phyloP scores from a whole-genome alignment of 2,888 invertebrate genomes.

The Myopa tessellatipennis region DNA sequence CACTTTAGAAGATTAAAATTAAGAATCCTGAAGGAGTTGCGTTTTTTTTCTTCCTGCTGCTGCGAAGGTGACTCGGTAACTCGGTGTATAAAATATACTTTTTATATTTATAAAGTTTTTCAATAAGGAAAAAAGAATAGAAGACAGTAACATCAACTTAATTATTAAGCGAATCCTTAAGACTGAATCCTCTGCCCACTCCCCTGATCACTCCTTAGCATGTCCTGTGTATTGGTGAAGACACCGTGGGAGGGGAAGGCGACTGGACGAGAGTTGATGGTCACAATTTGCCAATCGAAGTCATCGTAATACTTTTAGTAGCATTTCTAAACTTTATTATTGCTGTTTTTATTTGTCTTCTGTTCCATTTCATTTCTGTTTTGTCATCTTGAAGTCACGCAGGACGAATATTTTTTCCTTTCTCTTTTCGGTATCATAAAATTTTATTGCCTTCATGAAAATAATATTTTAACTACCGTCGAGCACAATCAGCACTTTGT shows the following conservation, averaged over 20 bases:
- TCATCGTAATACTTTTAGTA: background rate
- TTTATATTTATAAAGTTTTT: background rate
- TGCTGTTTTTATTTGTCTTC: background rate
- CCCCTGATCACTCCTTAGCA: too few species aligned
- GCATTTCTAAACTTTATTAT: background rate
- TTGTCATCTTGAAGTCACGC: background rate
- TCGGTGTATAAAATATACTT: background rate
- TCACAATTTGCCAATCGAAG: background rate
- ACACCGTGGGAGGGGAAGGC: too few species aligned
- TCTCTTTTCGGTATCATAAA: background rate
- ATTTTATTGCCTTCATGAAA: conserved; percentile 5
- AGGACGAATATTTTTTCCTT: too few species aligned
- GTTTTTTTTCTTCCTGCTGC: background rate
- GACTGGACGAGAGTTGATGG: background rate
- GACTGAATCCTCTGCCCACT: background rate
- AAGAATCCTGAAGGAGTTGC: background rate
- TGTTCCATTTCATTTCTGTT: background rate
- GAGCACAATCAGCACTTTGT: background rate
- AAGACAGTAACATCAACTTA: background rate
- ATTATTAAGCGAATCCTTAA: background rate
- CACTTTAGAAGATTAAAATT: background rate
- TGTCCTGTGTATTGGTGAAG: too few species aligned
- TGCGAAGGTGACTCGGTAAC: background rate
- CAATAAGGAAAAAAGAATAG: conserved; percentile 5
- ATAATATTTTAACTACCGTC: conserved; percentile 7